Percentiles rank a stretch among this genome's conserved stretches.
Conservation (phyloP, 2,888 invertebrate species). For the Drosophila recens region DNA sequence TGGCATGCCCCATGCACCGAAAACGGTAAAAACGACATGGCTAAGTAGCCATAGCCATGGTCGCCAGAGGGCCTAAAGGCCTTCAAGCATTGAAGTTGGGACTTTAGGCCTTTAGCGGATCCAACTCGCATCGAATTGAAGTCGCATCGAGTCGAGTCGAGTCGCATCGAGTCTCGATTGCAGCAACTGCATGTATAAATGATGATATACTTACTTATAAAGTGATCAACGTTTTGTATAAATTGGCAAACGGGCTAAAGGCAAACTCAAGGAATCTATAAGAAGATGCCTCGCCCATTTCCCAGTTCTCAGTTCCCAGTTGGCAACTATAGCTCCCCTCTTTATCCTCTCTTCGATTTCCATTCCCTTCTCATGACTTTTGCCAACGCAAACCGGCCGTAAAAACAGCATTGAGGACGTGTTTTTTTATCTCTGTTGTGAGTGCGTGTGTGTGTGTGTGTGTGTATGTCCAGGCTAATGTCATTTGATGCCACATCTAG, state of each 20-base stretch:
- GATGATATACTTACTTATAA: constrained; percentile 76
- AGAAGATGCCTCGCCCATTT: constrained; percentile 36
- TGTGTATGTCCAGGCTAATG: constrained; percentile 44
- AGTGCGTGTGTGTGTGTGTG: constrained; percentile 1
- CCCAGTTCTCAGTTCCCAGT: constrained; percentile 30
- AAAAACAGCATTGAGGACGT: constrained; percentile 50
- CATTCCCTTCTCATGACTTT: neutral
- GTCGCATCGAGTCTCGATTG: constrained; percentile 28
- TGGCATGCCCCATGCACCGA: constrained; percentile 72
- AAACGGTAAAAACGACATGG: constrained; percentile 79
- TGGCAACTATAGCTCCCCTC: neutral
- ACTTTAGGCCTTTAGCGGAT: constrained; percentile 3
- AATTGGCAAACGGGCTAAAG: constrained; percentile 42
- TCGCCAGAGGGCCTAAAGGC: constrained; percentile 23
- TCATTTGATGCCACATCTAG: constrained; percentile 52
- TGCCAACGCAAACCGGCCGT: constrained; percentile 38
- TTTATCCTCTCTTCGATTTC: no score
- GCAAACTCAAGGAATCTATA: constrained; percentile 31
- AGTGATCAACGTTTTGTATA: constrained; percentile 70
- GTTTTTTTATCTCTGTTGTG: constrained; percentile 25
- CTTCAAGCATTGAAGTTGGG: neutral
- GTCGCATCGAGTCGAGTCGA: neutral
- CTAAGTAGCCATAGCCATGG: constrained; percentile 44
- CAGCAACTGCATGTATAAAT: constrained; percentile 63
- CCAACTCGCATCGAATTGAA: constrained; percentile 4